Evolutionary conservation across 2,888 invertebrate species (phyloP), one percentile per base, ranked within the genome.

Genomic region (Leucania comma): DNA sequence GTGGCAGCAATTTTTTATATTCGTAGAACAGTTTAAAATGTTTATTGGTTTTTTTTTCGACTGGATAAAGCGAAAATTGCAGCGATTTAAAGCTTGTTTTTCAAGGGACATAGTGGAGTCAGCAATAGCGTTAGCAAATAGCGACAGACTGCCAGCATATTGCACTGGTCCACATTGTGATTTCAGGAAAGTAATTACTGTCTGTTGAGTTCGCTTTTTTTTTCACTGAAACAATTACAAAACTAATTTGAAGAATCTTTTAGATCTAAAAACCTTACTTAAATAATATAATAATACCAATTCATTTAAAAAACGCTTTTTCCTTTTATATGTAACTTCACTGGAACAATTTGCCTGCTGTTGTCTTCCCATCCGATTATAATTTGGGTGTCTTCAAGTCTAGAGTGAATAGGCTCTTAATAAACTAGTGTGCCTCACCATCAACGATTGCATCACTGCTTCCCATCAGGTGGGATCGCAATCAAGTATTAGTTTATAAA

Each of bases 81-180:
- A 48, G 20, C 5, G 12, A 57, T 22, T 57, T 29, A 5, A 56
- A 57, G 38, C 10, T 29, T 26, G 17, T 29, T 42, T 69, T 24
- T 50, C 10, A 17, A 57, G n/a, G 17, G 1, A 35, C n/a, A 5
- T n/a, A 9, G 5, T 14, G 10, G n/a, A 68, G 29, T 22, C 32
- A 17, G 38, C 10, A 46, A 17, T 29, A 58, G 26, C 1, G 29
- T 29, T 64, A 29, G 24, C 46, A 68, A 68, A 68, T 68, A 68
- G 54, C 46, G n/a, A 46, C 26, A 48, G 32, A 54, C 26, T 46
- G 46, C 70, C 35, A 69, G 20, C 35, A 35, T 35, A 22, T 68
- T 46, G 32, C 69, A 20, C 53, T 32, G 42, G 29, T 14, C 2
- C 6, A 20, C 20, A 22, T 2, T 42, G 68, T 54, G 53, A 53